Conservation (phyloP, 2,888 invertebrate species). For the Clanis bilineata region DNA sequence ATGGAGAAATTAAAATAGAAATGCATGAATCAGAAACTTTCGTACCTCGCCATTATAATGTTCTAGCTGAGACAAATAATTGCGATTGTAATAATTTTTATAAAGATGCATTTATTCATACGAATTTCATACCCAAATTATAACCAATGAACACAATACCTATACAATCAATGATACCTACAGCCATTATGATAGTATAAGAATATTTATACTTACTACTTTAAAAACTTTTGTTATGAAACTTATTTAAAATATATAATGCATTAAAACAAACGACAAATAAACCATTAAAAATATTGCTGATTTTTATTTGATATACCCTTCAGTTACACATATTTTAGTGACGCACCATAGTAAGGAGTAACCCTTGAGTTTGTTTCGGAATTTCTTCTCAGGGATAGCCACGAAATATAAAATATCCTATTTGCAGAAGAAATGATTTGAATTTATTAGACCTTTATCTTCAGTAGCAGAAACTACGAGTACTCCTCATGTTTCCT, state of each 20-base stretch:
- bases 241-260: conserved; percentile 79
- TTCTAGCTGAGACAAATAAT: conserved; percentile 50
- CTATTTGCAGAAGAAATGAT: no score
- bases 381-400: no score
- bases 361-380: no score
- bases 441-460: no score
- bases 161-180: conserved; percentile 64
- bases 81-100: conserved; percentile 51
- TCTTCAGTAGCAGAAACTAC: no score
- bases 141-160: conserved; percentile 51
- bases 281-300: conserved; percentile 41
- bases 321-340: no score
- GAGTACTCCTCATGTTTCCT: no score
- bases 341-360: no score
- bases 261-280: conserved; percentile 79
- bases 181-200: conserved; percentile 74
- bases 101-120: conserved; percentile 37
- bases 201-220: conserved; percentile 75
- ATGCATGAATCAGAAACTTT: conserved; percentile 36
- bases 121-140: conserved; percentile 39
- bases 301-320: conserved; percentile 3
- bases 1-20: background rate
- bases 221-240: conserved; percentile 77
- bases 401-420: no score
- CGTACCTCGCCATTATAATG: conserved; percentile 37